phyloP scores from a whole-genome alignment of 2,113 vertebrate genomes.

The Tychaedon coryphoeus region DNA sequence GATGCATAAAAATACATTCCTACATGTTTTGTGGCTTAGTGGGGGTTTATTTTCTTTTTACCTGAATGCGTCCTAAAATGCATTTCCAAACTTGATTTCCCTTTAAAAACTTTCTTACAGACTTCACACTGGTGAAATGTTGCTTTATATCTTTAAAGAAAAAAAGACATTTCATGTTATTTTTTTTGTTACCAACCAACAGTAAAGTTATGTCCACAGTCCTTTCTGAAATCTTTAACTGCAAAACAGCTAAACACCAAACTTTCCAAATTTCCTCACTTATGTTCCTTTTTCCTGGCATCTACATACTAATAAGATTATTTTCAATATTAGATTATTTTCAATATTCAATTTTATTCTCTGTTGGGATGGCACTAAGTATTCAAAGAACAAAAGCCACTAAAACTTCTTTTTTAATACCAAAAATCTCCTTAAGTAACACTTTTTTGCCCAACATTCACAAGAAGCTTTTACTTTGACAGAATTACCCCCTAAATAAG shows the following conservation, averaged over 20 bases:
- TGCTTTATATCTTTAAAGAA: slow-evolving; percentile 88
- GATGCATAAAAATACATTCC: not conserved
- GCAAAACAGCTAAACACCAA: not conserved
- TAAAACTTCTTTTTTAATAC: not conserved
- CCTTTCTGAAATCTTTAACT: not conserved
- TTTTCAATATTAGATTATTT: not conserved
- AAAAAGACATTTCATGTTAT: slow-evolving; percentile 10
- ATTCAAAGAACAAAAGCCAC: not conserved
- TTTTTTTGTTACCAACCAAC: not conserved
- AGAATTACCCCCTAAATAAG: not conserved
- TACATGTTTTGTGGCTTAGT: not conserved
- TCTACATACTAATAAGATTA: not conserved
- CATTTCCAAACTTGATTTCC: slow-evolving; percentile 97
- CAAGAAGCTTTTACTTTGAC: not conserved
- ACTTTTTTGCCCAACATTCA: not conserved
- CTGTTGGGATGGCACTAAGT: not conserved
- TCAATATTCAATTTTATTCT: not conserved
- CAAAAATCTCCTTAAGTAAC: not conserved
- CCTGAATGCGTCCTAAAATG: slow-evolving; percentile 99
- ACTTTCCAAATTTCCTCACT: not conserved
- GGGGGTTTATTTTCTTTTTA: slow-evolving; percentile 59
- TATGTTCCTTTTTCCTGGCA: not conserved
- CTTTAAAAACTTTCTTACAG: slow-evolving; percentile 99
- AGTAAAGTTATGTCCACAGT: not conserved
- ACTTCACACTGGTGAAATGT: slow-evolving; percentile 97